Base-by-base conservation (phyloP, 2,797 vertebrate species). In the Lepilemur ruficaudatus region DNA sequence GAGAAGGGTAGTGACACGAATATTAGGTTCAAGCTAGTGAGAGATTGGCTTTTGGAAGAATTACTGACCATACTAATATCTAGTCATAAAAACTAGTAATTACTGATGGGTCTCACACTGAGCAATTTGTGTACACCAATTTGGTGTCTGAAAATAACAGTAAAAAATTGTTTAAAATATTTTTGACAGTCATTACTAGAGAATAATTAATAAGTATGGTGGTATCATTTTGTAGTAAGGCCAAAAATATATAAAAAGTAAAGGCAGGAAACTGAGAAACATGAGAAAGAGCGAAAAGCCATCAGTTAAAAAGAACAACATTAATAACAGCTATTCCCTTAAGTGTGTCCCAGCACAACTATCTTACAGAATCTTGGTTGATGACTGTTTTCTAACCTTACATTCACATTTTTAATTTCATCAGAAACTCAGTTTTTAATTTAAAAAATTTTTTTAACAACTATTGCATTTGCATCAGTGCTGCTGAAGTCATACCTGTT, bases 161-260 rank as follows among this genome's bases (percentile, higher is more conserved):
- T 3, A 75, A 73, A 80, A 25, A 73, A 65, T 72, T 38, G 90
- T 63, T 72, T 35, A 92, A 94, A 73, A 35, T 55, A 76, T 52
- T 75, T 79, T 46, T 52, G 46, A 52, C 72, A 43, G 11, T 73
- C 18, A 90, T 93, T 91, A 61, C 30, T 81, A 43, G 2, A 65
- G 43, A 59, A 86, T 81, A 5, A 30, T 96, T 92, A 82, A 57
- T 79, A 96, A 93, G 4, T 38, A 91, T 70, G 7, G 69, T 67
- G n/a, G 30, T 80, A 86, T 50, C 41, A 73, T 91, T 94, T 41
- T 73, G 9, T 59, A 82, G 69, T 72, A 87, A 41, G 20, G 85
- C 38, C n/a, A 93, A 92, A 97, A 96, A 63, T 89, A 84, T 85
- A 23, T 41, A 15, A 76, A 88, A 95, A 78, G 23, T 93, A 95